Evolutionary conservation across 2,888 invertebrate genomes (phyloP).

Genomic region (Orthosia gothica): DNA sequence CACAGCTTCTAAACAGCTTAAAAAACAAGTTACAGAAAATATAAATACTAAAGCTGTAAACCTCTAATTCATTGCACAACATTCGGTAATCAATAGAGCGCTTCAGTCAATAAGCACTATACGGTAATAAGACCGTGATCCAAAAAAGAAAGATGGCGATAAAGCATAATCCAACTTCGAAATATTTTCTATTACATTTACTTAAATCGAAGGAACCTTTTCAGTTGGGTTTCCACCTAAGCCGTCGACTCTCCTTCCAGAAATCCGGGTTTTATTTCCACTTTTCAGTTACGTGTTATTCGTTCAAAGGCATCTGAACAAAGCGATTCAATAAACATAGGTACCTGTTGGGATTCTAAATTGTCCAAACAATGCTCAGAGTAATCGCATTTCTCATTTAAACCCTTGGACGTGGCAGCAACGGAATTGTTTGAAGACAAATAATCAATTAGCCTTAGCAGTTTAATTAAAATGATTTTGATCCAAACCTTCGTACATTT

Average conservation of each 20-base stretch:
- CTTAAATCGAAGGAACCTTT: slow-evolving; percentile 58
- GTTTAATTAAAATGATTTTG: slow-evolving; percentile 38
- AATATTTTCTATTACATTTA: slow-evolving; percentile 64
- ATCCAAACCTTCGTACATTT: background rate
- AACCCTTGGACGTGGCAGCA: background rate
- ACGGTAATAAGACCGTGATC: background rate
- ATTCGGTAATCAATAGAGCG: slow-evolving; percentile 33
- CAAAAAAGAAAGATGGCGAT: background rate
- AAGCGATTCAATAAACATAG: slow-evolving; percentile 66
- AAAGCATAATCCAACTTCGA: slow-evolving; percentile 22
- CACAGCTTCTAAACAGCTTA: background rate
- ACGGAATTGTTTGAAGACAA: slow-evolving; percentile 26
- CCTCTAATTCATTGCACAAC: slow-evolving; percentile 41
- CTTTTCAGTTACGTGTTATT: slow-evolving; percentile 78
- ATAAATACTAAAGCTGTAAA: slow-evolving; percentile 43
- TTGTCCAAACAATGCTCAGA: slow-evolving; percentile 44
- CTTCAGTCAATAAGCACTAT: slow-evolving; percentile 3
- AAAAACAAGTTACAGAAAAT: slow-evolving; percentile 6
- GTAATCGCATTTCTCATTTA: slow-evolving; percentile 50
- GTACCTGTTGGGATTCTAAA: slow-evolving; percentile 33
- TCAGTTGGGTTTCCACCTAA: slow-evolving; percentile 56
- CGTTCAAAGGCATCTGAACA: slow-evolving; percentile 70
- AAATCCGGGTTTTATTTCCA: slow-evolving; percentile 78
- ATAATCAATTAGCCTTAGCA: slow-evolving; percentile 32
- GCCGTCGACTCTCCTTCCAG: slow-evolving; percentile 61